Evolutionary conservation across 2,113 vertebrate genomes (phyloP).

Genomic region (Oncorhynchus mykiss): DNA sequence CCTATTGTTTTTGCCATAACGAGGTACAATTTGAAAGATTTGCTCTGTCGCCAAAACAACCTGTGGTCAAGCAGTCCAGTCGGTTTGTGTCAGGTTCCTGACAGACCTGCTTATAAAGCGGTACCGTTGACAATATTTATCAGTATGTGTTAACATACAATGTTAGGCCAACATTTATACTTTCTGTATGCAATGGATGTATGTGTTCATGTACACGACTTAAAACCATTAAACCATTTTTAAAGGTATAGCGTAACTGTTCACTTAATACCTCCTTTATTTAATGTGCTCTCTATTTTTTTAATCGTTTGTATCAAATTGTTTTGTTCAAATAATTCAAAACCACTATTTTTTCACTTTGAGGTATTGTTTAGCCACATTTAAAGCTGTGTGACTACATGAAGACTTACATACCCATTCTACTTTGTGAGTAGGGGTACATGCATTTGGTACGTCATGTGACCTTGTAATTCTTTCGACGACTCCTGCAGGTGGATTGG

Average conservation of each 20-base stretch:
- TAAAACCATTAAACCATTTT: conserved; percentile 72
- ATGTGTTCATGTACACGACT: conserved; percentile 72
- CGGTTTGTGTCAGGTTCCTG: conserved; percentile 46
- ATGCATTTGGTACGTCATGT: background rate
- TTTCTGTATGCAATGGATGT: conserved; percentile 68
- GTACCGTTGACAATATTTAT: conserved; percentile 32
- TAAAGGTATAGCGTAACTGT: conserved; percentile 48
- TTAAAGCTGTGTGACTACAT: conserved; percentile 1
- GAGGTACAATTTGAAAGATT: conserved; percentile 49
- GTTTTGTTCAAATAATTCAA: conserved; percentile 35
- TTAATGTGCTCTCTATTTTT: conserved; percentile 22
- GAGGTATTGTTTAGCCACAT: conserved; percentile 6
- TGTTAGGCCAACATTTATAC: conserved; percentile 70
- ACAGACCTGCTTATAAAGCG: conserved; percentile 54
- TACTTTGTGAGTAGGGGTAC: conserved; percentile 1
- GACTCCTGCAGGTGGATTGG: background rate
- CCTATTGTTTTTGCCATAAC: conserved; percentile 37
- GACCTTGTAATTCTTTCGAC: too few species aligned
- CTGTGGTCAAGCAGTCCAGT: conserved; percentile 55
- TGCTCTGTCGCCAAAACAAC: conserved; percentile 44
- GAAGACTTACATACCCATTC: background rate
- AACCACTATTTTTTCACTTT: conserved; percentile 14
- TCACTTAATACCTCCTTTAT: conserved; percentile 31
- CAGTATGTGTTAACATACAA: conserved; percentile 60
- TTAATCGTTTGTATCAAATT: conserved; percentile 40